Base-by-base conservation (phyloP, 2,113 vertebrate genomes). In the Eretmochelys imbricata region DNA sequence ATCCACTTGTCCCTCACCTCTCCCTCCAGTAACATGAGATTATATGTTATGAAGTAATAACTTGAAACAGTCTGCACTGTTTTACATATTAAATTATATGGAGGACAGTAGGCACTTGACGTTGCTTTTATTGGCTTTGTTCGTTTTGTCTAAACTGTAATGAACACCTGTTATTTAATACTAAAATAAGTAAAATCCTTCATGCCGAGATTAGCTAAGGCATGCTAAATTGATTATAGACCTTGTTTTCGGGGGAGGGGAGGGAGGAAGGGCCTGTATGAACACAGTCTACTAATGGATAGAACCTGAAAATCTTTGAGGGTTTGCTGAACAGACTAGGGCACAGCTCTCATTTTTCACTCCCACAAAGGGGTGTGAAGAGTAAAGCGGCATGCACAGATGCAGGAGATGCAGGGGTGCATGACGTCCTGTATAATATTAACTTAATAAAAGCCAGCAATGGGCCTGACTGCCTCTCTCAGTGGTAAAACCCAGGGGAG, bases 141-240 rank as follows among this genome's bases (percentile, higher is more conserved):
- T 94, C 29, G 0, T 59, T 92, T 93, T 82, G 53, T 80, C 90
- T 91, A 82, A 24, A 57, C 92, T 89, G 93, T 96, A 89, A 89
- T 8, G 89, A 90, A 93, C 91, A 95, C 76, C 53, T 95, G 93
- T 49, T 95, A 20, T 95, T 97, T 59, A 91, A 90, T 83, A 48
- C 93, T 8, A 35, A 89, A 84, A 95, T 84, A 80, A 35, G 85
- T 49, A 82, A 82, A 91, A 82, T 53, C 91, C 80, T 91, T 59
- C 83, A 5, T 42, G 81, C 82, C 48, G 49, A 78, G 95, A 87
- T 91, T 69, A 94, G 90, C 82, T 59, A 51, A 92, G 85, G 85
- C 29, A 17, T 2, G 84, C 49, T 54, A 91, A 93, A 87, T 0
- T 62, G 80, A 79, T 93, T 86, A 75, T 11, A 29, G 57, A 50